Evolutionary conservation across 2,113 vertebrate genomes (phyloP).

Genomic region (Orycteropus afer): DNA sequence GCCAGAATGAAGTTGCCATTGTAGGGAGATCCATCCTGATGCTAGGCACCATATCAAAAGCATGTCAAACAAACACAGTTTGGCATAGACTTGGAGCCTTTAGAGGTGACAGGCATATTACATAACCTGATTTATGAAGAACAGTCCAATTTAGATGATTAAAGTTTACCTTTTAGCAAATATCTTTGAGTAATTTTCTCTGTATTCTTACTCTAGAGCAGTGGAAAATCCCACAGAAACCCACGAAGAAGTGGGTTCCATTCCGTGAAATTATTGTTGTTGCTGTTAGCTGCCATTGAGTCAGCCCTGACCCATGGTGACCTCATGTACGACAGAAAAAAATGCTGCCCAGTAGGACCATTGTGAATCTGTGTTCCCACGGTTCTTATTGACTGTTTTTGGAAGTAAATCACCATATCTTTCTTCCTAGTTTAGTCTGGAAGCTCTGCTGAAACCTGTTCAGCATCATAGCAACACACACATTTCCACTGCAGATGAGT

Average conservation of each 20-base stretch:
- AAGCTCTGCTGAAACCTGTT: too few relatives aligned
- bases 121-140: not conserved
- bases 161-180: conserved; percentile 4
- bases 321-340: not conserved
- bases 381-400: not conserved
- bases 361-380: not conserved
- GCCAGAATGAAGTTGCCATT: not conserved
- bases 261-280: conserved; percentile 7
- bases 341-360: not conserved
- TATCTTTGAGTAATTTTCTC: not conserved
- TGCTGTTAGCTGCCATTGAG: not conserved
- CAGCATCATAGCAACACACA: too few relatives aligned
- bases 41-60: not conserved
- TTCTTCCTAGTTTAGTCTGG: not conserved
- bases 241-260: not conserved
- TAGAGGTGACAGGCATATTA: not conserved
- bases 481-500: too few relatives aligned
- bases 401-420: not conserved
- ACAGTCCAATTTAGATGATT: not conserved
- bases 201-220: not conserved
- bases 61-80: not conserved
- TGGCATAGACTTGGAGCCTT: not conserved
- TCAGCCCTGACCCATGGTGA: not conserved
- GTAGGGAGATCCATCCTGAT: not conserved
- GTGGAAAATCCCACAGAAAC: conserved; percentile 6